Evolutionary conservation across 2,113 vertebrate species (phyloP).

Genomic region (Xyrauchen texanus): DNA sequence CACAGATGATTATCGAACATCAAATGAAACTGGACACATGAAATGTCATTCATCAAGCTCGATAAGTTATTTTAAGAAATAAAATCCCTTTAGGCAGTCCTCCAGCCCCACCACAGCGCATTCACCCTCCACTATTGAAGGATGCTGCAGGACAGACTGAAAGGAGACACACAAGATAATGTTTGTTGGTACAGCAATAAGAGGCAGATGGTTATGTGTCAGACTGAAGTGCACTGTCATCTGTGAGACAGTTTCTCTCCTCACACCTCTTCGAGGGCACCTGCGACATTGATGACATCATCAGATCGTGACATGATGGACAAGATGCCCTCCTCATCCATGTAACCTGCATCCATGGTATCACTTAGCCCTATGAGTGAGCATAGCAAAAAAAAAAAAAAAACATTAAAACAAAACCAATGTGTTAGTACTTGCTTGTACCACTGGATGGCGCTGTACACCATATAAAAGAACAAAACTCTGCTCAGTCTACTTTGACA

Average conservation of each 20-base stretch:
- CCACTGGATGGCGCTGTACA: neutral
- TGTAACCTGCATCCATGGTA: slow-evolving; percentile 94
- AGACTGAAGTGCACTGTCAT: too few species aligned
- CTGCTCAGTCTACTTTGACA: too few species aligned
- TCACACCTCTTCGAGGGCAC: slow-evolving; percentile 91
- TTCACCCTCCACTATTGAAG: slow-evolving; percentile 82
- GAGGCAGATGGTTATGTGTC: too few species aligned
- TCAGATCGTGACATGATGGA: slow-evolving; percentile 96
- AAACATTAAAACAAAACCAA: too few species aligned
- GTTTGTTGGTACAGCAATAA: neutral
- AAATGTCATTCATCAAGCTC: too few species aligned
- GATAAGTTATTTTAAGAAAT: too few species aligned
- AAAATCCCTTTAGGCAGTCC: slow-evolving; percentile 90
- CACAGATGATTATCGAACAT: too few species aligned
- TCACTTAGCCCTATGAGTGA: slow-evolving; percentile 86
- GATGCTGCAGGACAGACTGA: slow-evolving; percentile 84
- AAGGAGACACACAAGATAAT: slow-evolving; percentile 4
- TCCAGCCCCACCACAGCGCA: slow-evolving; percentile 93
- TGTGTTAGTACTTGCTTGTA: neutral
- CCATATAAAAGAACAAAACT: neutral
- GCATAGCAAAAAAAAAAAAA: too few species aligned
- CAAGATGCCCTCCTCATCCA: slow-evolving; percentile 89
- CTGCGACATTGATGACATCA: slow-evolving; percentile 96
- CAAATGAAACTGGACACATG: too few species aligned
- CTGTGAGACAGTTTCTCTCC: neutral